Evolutionary conservation across 2,888 invertebrate species (phyloP), one percentile per base, ranked within the genome.

Genomic region (Troides oblongomaculatus): DNA sequence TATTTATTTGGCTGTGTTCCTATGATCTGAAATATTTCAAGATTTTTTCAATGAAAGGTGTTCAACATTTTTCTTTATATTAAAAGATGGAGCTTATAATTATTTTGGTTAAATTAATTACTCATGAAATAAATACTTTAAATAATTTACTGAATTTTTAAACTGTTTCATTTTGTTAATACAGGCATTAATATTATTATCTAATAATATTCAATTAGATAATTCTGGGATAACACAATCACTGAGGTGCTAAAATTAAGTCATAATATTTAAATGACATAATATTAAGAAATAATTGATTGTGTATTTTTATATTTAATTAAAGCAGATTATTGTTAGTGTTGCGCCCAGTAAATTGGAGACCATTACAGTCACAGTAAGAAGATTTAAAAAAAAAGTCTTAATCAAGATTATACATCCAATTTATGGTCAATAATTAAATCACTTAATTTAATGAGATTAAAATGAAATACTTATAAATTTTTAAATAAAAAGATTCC

Each of bases 1-100:
- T 56, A 50, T 30, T 69, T 61, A 57, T 68, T 60, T 64, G 64
- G 68, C 68, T 68, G 68, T 68, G 68, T 64, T 39, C 58, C 68
- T 58, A 68, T 62, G 62, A 67, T 63, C 60, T 66, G 50, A 60
- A 50, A 60, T 12, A 64, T 43, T 14, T 30, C 5, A 60, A 66
- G 50, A 46, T 58, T 23, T 57, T 63, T 30, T 56, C 57, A 53
- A 62, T 43, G 62, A 63, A 25, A 57, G 25, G 21, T 46, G 6
- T 58, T 25, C 39, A 30, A 6, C 18, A 46, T 46, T 63, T 46
- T 57, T 62, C 21, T 66, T 57, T 6, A 46, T 46, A 25, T 46
- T 14, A 62, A 68, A 21, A n/a, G 59, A 64, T 69, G 59, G 60
- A 64, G 64, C 53, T 64, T n/a, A 39, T 59, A 14, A 59, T 46